Conservation (phyloP, 64 coral and sea anemone species). For the Catalaphyllia jardinei region DNA sequence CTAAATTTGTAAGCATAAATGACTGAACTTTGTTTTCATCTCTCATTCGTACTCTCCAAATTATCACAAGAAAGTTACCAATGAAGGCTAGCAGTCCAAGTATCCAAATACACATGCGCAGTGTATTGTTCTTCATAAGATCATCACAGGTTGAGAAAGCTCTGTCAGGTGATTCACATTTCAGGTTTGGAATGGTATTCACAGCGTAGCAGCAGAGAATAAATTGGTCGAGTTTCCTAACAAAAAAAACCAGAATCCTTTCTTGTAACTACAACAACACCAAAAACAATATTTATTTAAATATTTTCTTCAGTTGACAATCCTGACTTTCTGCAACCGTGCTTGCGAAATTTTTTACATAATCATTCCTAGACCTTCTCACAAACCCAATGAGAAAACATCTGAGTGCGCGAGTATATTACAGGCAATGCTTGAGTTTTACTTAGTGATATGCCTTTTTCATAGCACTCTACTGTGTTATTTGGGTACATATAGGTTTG, state of each 20-base stretch:
- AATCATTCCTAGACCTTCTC: too few species aligned
- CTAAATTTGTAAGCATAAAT: slow-evolving; percentile 49
- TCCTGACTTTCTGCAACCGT: too few species aligned
- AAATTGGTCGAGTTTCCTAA: slow-evolving; percentile 52
- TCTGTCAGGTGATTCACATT: slow-evolving; percentile 28
- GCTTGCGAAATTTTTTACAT: too few species aligned
- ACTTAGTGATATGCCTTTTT: too few species aligned
- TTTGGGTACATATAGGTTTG: too few species aligned
- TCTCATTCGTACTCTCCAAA: slow-evolving; percentile 13
- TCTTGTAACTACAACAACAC: too few species aligned
- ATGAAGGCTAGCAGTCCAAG: slow-evolving; percentile 45
- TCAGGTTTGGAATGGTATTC: slow-evolving; percentile 31
- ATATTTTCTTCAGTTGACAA: too few species aligned
- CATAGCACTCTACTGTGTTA: too few species aligned
- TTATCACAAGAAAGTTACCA: slow-evolving; percentile 34
- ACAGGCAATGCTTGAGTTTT: too few species aligned
- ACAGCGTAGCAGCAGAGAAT: slow-evolving; percentile 48
- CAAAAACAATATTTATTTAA: too few species aligned
- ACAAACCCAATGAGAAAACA: too few species aligned
- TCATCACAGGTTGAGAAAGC: slow-evolving; percentile 59
- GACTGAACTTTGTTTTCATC: slow-evolving; percentile 47
- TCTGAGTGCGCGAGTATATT: too few species aligned
- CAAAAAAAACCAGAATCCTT: neutral
- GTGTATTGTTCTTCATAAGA: slow-evolving; percentile 47
- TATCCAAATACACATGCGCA: slow-evolving; percentile 47